Evolutionary conservation across 1,140 invertebrate species (phyloP), one percentile per base, ranked within the genome.

Genomic region (Xylocopa sonorina): DNA sequence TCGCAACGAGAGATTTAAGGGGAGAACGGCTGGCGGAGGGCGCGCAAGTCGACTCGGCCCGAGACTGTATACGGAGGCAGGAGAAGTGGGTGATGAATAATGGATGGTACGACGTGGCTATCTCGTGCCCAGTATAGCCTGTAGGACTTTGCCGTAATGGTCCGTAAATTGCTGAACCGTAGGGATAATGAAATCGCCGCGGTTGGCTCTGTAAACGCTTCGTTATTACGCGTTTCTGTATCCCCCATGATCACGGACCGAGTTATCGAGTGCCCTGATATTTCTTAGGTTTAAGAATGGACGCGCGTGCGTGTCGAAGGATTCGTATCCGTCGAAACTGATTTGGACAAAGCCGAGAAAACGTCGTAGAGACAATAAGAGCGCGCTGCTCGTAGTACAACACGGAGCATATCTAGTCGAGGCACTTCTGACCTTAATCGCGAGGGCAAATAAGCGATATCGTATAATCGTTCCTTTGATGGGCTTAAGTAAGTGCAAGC

Each of bases 61-160:
- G 80, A 84, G 83, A 83, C 78, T 84, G 67, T 84, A n/a, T n/a
- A 84, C 83, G 29, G 75, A 81, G 74, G 69, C 67, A 60, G 63
- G 78, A 66, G 87, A 89, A 91, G 83, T 90, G 79, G 85, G 85
- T 89, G 88, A 92, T 92, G 90, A 92, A 93, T 92, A 92, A 92
- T 92, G 89, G 88, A 92, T 92, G 86, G 84, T 84, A 90, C 88
- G 90, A 88, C 84, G 80, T 86, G 82, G 85, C 85, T 77, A 89
- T 90, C 85, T 87, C 83, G 71, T 72, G 83, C 72, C 82, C 68
- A 78, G 73, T 85, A 87, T 89, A 84, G 85, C 80, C 87, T 88
- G 87, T 90, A 90, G 88, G 88, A 90, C 87, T 88, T 88, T 81
- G 82, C 82, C 82, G 83, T 90, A 91, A 92, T 90, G 87, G 83